Conservation (phyloP, 2,888 invertebrate species). For the Tubulanus polymorphus region DNA sequence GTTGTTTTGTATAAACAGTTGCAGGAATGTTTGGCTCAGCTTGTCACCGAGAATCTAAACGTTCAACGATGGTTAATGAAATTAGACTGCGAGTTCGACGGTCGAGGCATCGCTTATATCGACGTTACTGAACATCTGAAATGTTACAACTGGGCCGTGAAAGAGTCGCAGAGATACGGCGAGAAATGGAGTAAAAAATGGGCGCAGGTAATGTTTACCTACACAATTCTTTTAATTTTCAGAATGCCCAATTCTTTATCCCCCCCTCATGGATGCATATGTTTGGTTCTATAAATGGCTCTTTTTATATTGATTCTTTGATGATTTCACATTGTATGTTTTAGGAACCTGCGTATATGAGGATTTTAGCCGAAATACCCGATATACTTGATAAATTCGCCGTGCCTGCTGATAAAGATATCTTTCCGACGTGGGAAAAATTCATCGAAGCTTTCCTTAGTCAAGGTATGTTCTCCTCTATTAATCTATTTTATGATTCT, state of each 20-base stretch:
- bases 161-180: conserved; percentile 49
- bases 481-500: too few species aligned
- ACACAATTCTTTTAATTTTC: background rate
- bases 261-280: background rate
- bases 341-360: conserved; percentile 50
- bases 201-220: conserved; percentile 43
- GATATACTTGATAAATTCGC: conserved; percentile 38
- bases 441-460: conserved; percentile 44
- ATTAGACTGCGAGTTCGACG: conserved; percentile 50
- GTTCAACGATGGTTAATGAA: conserved; percentile 52
- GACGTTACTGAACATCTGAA: conserved; percentile 43
- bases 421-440: conserved; percentile 44
- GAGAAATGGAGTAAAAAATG: conserved; percentile 54
- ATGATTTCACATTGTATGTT: background rate
- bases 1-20: conserved; percentile 30
- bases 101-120: conserved; percentile 50
- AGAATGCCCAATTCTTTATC: background rate
- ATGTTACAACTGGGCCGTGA: conserved; percentile 48
- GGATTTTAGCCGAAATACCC: conserved; percentile 48
- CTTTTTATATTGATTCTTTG: background rate
- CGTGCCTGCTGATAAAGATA: conserved; percentile 33
- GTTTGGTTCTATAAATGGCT: background rate
- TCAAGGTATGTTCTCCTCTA: conserved; percentile 32
- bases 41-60: conserved; percentile 49
- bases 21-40: conserved; percentile 49